Percentiles rank a stretch among this genome's conserved stretches.
phyloP scores from a whole-genome alignment of 2,797 vertebrate genomes.

The Sebastes jordani region DNA sequence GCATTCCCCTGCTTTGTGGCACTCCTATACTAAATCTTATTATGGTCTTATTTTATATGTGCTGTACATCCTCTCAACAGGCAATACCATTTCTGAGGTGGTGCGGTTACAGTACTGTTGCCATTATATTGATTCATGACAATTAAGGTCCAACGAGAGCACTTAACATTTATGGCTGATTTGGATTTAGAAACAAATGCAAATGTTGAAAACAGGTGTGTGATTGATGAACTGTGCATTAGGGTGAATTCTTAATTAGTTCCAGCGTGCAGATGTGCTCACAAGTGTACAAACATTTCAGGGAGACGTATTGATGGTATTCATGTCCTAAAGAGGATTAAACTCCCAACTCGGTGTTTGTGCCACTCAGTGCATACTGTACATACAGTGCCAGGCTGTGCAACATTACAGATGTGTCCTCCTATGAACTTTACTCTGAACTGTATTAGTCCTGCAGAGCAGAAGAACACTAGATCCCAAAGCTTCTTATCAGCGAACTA shows the following conservation, averaged over 20 bases:
- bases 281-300: neutral
- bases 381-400: neutral
- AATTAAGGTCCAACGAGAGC: neutral
- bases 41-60: neutral
- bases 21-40: neutral
- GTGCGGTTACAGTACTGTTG: neutral
- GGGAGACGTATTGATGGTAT: neutral
- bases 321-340: neutral
- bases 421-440: constrained; percentile 7
- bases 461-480: constrained; percentile 18
- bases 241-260: neutral
- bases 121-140: neutral
- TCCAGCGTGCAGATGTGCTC: neutral
- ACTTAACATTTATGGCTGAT: neutral
- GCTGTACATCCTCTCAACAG: neutral
- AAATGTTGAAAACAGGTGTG: neutral
- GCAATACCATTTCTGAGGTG: neutral
- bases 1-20: neutral
- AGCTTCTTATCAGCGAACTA: constrained; percentile 29
- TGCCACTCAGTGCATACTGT: neutral
- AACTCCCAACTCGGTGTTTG: neutral
- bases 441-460: constrained; percentile 5
- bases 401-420: constrained; percentile 2
- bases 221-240: neutral
- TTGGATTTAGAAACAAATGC: neutral